Evolutionary conservation across 2,113 vertebrate genomes (phyloP).

Genomic region (Chauna torquata): DNA sequence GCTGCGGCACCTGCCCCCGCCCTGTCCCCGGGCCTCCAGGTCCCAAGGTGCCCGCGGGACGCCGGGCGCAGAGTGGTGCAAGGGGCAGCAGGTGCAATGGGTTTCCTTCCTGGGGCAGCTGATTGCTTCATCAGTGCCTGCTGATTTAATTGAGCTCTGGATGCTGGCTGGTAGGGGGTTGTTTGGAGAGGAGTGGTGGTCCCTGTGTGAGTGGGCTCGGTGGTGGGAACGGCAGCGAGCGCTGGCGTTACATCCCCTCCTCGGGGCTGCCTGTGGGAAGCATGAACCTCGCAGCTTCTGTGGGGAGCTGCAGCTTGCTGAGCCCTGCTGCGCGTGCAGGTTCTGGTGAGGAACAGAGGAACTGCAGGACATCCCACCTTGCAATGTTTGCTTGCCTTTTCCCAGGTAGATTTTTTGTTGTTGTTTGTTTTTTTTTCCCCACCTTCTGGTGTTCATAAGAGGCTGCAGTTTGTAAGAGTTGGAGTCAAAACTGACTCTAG

Average conservation of each 20-base stretch:
- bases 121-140: background rate
- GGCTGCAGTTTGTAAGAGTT: too few species aligned
- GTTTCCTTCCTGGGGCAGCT: background rate
- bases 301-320: fast-evolving
- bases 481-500: background rate
- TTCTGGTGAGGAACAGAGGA: background rate
- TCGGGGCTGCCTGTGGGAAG: fast-evolving
- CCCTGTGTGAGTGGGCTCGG: fast-evolving
- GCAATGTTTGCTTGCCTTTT: background rate
- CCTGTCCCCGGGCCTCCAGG: too few species aligned
- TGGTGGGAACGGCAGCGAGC: background rate
- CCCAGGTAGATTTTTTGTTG: too few species aligned
- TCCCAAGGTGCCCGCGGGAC: background rate
- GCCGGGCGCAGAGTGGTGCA: fast-evolving
- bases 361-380: fast-evolving
- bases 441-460: fast-evolving
- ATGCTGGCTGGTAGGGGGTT: background rate
- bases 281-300: fast-evolving
- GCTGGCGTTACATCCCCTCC: fast-evolving
- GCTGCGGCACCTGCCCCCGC: background rate
- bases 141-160: background rate
- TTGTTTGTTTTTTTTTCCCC: background rate
- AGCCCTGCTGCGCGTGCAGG: fast-evolving
- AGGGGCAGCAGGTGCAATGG: fast-evolving
- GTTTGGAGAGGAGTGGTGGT: fast-evolving